Conservation (phyloP, 2,888 invertebrate genomes). For the Acrobasis repandana region DNA sequence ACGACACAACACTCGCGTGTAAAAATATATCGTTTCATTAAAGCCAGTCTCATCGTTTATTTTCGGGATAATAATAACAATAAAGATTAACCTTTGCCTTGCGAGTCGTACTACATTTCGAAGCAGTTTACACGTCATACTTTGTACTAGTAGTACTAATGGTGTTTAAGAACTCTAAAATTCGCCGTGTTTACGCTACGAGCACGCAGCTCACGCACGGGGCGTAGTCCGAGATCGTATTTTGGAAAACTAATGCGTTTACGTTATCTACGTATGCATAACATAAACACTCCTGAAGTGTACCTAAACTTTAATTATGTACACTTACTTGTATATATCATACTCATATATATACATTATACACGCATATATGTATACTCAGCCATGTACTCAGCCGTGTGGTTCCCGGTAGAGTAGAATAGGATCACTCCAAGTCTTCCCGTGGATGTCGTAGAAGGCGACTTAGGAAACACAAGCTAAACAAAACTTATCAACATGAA, state of each 20-base stretch:
- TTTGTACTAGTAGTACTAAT: conserved; percentile 38
- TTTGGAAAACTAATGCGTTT: conserved; percentile 32
- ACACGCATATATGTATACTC: too few relatives aligned
- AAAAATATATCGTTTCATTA: conserved; percentile 22
- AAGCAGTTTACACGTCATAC: conserved; percentile 33
- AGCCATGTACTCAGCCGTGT: too few relatives aligned
- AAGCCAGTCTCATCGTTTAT: conserved; percentile 22
- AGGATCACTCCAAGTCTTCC: too few relatives aligned
- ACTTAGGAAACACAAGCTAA: too few relatives aligned
- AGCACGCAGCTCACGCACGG: conserved; percentile 64
- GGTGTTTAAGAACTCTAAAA: conserved; percentile 60
- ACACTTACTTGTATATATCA: too few relatives aligned
- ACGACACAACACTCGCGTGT: conserved; percentile 6
- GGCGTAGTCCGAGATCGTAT: conserved; percentile 20
- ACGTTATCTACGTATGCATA: conserved; percentile 28
- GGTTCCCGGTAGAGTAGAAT: too few relatives aligned
- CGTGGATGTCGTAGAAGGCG: too few relatives aligned
- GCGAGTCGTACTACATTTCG: conserved; percentile 33
- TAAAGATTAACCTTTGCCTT: conserved; percentile 55
- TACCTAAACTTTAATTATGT: not conserved
- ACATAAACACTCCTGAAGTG: conserved; percentile 12
- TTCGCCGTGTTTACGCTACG: conserved; percentile 61
- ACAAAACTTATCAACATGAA: too few relatives aligned
- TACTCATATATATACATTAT: too few relatives aligned
- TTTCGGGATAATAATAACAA: conserved; percentile 34